Conservation (phyloP, 2,888 invertebrate genomes). For the Tetanocera ferruginea region DNA sequence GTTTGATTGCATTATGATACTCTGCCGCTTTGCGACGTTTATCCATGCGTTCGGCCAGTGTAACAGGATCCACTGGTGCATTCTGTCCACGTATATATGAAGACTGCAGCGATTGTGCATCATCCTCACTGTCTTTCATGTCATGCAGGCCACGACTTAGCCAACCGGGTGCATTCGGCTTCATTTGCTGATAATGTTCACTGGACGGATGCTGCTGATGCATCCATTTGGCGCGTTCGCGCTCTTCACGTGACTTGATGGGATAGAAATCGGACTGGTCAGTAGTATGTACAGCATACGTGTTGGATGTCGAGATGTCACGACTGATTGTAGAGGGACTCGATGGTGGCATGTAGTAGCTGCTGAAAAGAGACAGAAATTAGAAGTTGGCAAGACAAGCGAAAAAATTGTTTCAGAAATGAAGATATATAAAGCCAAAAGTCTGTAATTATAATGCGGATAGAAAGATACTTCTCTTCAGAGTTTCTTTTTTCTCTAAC, state of each 20-base stretch:
- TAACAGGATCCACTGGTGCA: conserved; percentile 83
- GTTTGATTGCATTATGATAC: conserved; percentile 87
- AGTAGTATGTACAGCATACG: conserved; percentile 64
- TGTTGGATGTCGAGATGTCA: conserved; percentile 68
- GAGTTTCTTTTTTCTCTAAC: too few species aligned
- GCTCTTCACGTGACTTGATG: conserved; percentile 71
- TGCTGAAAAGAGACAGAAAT: conserved; percentile 42
- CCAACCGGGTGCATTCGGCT: conserved; percentile 71
- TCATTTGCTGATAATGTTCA: conserved; percentile 40
- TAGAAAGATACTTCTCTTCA: too few species aligned
- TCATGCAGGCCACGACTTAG: conserved; percentile 72
- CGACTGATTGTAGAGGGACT: conserved; percentile 60
- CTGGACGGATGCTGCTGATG: conserved; percentile 65
- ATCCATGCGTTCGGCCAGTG: conserved; percentile 84
- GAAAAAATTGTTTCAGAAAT: too few species aligned
- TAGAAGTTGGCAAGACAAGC: not conserved
- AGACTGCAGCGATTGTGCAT: conserved; percentile 65
- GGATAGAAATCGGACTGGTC: conserved; percentile 64
- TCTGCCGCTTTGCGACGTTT: conserved; percentile 87
- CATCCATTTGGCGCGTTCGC: conserved; percentile 82
- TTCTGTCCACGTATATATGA: conserved; percentile 89
- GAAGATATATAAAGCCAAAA: too few species aligned
- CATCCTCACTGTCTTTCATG: conserved; percentile 71
- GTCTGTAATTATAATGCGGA: too few species aligned
- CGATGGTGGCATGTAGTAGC: conserved; percentile 60